phyloP scores from a whole-genome alignment of 2,888 invertebrate species.

The Meiosimyza decipiens region DNA sequence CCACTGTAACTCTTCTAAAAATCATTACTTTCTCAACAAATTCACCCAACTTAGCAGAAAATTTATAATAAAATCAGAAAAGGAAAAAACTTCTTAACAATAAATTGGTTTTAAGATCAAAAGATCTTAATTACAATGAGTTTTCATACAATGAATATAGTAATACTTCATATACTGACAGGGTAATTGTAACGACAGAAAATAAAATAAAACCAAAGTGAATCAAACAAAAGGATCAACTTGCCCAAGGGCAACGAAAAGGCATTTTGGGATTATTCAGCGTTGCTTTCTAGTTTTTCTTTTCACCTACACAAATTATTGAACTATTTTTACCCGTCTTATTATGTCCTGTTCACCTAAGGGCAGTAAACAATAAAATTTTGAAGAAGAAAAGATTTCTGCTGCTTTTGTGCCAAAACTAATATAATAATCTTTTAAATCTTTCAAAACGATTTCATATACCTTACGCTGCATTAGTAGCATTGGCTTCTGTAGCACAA shows the following conservation, averaged over 20 bases:
- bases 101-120: background rate
- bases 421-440: conserved; percentile 62
- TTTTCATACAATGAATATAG: background rate
- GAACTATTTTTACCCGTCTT: conserved; percentile 32
- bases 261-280: conserved; percentile 36
- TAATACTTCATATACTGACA: conserved; percentile 26
- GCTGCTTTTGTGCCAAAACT: conserved; percentile 39
- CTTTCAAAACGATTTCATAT: conserved; percentile 44
- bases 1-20: background rate
- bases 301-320: background rate
- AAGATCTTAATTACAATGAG: background rate
- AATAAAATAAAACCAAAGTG: conserved; percentile 23
- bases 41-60: conserved; percentile 8
- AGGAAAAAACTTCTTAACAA: background rate
- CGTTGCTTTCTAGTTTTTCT: background rate
- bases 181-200: conserved; percentile 25
- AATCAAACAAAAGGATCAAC: conserved; percentile 14
- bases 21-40: background rate
- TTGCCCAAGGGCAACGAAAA: conserved; percentile 49
- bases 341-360: conserved; percentile 25
- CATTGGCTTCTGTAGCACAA: background rate
- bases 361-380: no score
- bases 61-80: conserved; percentile 10
- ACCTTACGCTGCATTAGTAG: background rate
- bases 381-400: no score